A percentile compares a stretch with the other conserved stretches of the same genome.
Evolutionary conservation across 2,797 vertebrate genomes (phyloP).

Genomic region (Tokudaia tokunoshimensis): DNA sequence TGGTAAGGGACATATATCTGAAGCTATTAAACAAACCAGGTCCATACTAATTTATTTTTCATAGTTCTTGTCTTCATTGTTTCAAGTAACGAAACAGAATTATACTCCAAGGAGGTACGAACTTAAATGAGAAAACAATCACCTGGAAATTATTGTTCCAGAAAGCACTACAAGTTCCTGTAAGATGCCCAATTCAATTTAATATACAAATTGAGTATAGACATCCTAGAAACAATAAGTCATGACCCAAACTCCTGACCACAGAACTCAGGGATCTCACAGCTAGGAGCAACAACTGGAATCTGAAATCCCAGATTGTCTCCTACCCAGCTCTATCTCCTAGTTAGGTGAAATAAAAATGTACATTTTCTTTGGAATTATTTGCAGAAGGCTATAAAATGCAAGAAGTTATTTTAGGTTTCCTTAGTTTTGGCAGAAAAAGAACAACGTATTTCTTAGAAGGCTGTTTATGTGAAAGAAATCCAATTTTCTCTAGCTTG

Average conservation of each 20-base stretch:
- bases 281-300: neutral
- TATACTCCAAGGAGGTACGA: neutral
- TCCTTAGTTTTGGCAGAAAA: conserved; percentile 61
- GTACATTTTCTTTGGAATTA: conserved; percentile 47
- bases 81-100: neutral
- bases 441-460: conserved; percentile 68
- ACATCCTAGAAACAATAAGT: neutral
- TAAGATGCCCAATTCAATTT: neutral
- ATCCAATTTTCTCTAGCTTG: conserved; percentile 19
- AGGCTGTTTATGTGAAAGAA: conserved; percentile 46
- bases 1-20: neutral
- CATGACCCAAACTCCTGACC: neutral
- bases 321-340: neutral
- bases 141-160: conserved; percentile 40
- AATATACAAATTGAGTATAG: neutral
- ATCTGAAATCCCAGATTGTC: neutral
- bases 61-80: neutral
- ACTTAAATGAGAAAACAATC: neutral
- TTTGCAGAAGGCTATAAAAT: conserved; percentile 69
- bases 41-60: neutral
- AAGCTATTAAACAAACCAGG: neutral
- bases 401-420: conserved; percentile 50
- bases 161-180: neutral
- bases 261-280: neutral
- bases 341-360: conserved; percentile 60